Percentiles rank a stretch among this genome's conserved stretches.
phyloP scores from a whole-genome alignment of 2,888 invertebrate species.

The Hirtodrosophila alboralis region DNA sequence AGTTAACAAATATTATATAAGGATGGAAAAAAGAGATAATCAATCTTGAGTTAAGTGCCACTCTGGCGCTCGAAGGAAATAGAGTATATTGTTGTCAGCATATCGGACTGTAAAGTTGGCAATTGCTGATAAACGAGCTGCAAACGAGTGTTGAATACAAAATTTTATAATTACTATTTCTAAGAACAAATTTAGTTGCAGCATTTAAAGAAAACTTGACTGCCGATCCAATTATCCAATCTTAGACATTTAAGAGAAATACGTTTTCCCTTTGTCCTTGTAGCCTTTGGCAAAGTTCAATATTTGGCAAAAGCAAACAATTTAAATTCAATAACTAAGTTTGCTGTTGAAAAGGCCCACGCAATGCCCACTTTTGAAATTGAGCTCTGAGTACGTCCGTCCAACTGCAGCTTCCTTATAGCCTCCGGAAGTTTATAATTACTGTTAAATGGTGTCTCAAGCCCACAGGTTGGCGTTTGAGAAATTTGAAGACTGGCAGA shows the following conservation, averaged over 20 bases:
- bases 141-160: conserved; percentile 2
- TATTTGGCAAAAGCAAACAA: conserved; percentile 39
- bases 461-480: conserved; percentile 9
- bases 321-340: conserved; percentile 56
- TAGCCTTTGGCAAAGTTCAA: conserved; percentile 7
- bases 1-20: too few relatives aligned
- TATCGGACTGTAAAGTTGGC: too few relatives aligned
- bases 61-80: too few relatives aligned
- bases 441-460: conserved; percentile 5
- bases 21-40: too few relatives aligned
- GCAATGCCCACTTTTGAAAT: background rate
- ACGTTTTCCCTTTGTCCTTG: conserved; percentile 1
- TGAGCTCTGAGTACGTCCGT: too few relatives aligned
- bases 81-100: too few relatives aligned
- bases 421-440: conserved; percentile 38
- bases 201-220: background rate
- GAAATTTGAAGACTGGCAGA: background rate
- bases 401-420: background rate
- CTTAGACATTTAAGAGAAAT: conserved; percentile 11
- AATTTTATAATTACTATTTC: background rate
- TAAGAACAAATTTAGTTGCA: too few relatives aligned
- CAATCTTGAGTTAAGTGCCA: too few relatives aligned
- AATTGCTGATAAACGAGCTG: too few relatives aligned
- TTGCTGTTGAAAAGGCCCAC: conserved; percentile 1
- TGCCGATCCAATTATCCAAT: conserved; percentile 11